Percentiles rank a stretch among this genome's conserved stretches.
These are phyloP conservation scores for Cinara cedri DNA, from an alignment of 2,888 invertebrate genomes.

Conservation along the genomic window DNA sequence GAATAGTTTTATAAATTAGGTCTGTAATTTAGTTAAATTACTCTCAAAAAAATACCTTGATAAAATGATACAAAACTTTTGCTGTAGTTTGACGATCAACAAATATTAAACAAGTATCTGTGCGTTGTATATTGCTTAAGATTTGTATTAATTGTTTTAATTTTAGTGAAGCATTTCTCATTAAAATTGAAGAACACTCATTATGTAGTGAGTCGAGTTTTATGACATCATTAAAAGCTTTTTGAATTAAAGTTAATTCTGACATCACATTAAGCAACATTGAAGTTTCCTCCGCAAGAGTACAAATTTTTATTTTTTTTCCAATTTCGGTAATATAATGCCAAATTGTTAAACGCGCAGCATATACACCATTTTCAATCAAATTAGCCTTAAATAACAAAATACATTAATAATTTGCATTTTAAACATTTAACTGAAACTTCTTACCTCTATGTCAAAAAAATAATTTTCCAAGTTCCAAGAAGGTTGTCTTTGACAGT, in stretches of 20 bases:
- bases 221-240: conserved; percentile 44
- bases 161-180: conserved; percentile 69
- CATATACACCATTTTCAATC: conserved; percentile 20
- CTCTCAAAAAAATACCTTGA: conserved; percentile 64
- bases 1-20: too few relatives aligned
- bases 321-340: conserved; percentile 43
- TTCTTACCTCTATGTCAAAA: conserved; percentile 37
- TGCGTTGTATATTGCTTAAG: conserved; percentile 65
- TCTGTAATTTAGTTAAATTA: too few relatives aligned
- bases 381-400: conserved; percentile 28
- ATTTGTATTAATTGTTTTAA: conserved; percentile 69
- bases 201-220: conserved; percentile 4
- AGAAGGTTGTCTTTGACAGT: neutral
- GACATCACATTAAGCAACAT: neutral
- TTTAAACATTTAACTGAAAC: neutral
- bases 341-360: conserved; percentile 38
- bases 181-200: conserved; percentile 58
- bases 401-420: neutral
- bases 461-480: conserved; percentile 22
- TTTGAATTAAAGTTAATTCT: conserved; percentile 38
- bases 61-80: conserved; percentile 74
- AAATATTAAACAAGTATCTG: conserved; percentile 69
- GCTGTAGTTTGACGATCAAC: conserved; percentile 77
- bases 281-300: neutral
- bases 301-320: conserved; percentile 32